Evolutionary conservation across 92 coral and sea anemone species (phyloP), one percentile per base, ranked within the genome.

Genomic region (Muricea muricata): DNA sequence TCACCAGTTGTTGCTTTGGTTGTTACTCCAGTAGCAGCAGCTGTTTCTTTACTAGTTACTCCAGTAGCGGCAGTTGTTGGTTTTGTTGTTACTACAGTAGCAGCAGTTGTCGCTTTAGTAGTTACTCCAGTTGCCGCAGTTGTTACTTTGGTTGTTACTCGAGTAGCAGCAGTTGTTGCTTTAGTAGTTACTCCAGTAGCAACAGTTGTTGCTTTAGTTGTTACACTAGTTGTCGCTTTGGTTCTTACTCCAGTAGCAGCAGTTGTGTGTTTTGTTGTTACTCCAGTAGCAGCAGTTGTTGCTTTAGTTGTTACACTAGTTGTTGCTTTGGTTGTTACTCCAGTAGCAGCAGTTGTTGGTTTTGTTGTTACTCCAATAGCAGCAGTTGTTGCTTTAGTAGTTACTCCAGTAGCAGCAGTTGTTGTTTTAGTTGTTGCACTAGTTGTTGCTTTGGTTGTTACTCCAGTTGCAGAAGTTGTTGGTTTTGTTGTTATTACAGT

Each of bases 291-390:
- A 45, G 50, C 50, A 45, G 50, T 2, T 45, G 50, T 11, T 45
- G 12, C 50, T 45, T 45, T 45, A 1, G 50, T 45, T 7, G 12
- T 7, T 47, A 47, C 71, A 18, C 26, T 91, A 87, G 13, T 70
- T 66, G n/a, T n/a, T n/a, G n/a, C n/a, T n/a, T n/a, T n/a, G n/a
- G n/a, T n/a, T n/a, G n/a, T n/a, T n/a, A n/a, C n/a, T n/a, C n/a
- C n/a, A n/a, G n/a, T n/a, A n/a, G 18, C 54, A 23, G 37, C 87
- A 90, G 24, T 87, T 91, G 39, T 88, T 45, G 6, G 6, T 45
- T 45, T 45, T 1, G 50, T 45, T 45, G 50, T 45, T 17, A 45
- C 50, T 45, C 50, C 50, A 45, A 17, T 45, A 1, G 12, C 12
- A 45, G 50, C 50, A 9, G 4, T 45, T 45, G 50, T 45, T 45